A percentile compares a stretch with the other conserved stretches of the same genome.
Evolutionary conservation across 1,140 invertebrate genomes (phyloP).

Genomic region (Ceratina japonica): DNA sequence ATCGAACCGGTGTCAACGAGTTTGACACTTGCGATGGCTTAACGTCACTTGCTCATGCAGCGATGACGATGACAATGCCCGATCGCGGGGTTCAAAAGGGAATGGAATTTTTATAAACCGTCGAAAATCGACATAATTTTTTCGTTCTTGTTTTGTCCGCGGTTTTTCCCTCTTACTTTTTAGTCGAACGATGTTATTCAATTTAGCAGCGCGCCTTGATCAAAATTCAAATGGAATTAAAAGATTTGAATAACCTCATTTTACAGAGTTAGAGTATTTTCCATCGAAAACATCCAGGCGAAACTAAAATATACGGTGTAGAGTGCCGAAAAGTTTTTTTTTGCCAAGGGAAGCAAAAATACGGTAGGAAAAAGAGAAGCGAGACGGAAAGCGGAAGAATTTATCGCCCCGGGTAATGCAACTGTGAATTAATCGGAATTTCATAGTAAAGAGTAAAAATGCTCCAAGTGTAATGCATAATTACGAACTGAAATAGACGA

Average conservation of each 20-base stretch:
- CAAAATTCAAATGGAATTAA: neutral
- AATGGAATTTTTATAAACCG: neutral
- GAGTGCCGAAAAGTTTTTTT: constrained; percentile 3
- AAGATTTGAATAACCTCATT: neutral
- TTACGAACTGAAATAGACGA: neutral
- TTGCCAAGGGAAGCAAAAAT: neutral
- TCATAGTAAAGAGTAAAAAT: neutral
- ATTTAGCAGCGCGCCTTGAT: too few relatives aligned
- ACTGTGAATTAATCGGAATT: constrained; percentile 13
- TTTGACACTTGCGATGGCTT: too few relatives aligned
- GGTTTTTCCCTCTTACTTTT: too few relatives aligned
- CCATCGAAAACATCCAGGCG: neutral
- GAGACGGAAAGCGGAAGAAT: neutral
- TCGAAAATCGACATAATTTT: too few relatives aligned
- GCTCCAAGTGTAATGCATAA: neutral
- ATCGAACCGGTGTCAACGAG: neutral
- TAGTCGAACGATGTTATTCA: too few relatives aligned
- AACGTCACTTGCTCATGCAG: neutral
- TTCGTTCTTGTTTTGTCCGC: too few relatives aligned
- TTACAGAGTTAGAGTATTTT: neutral
- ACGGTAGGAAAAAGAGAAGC: neutral
- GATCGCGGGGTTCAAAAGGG: neutral
- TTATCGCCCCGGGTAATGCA: constrained; percentile 2
- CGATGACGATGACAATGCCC: neutral
- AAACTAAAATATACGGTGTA: neutral